A percentile compares a stretch with the other conserved stretches of the same genome.
phyloP scores from a whole-genome alignment of 2,888 invertebrate genomes.

The Pandemis heparana region DNA sequence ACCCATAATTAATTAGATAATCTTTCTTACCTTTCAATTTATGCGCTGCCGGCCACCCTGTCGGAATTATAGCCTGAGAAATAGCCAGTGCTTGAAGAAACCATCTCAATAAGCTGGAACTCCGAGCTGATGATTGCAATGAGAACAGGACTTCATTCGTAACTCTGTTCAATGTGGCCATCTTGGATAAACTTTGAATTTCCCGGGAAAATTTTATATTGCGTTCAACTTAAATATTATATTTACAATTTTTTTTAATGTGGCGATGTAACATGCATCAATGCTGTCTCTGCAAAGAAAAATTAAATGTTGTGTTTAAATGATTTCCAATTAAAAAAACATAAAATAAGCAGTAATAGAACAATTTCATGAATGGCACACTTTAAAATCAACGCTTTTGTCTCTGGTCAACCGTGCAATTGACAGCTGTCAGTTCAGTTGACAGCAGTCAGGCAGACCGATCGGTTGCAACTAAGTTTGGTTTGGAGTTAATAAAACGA shows the following conservation, averaged over 20 bases:
- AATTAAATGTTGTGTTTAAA: neutral
- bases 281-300: neutral
- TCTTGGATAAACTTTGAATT: slow-evolving; percentile 37
- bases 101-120: slow-evolving; percentile 57
- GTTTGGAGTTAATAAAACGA: neutral
- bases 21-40: slow-evolving; percentile 58
- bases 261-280: neutral
- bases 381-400: neutral
- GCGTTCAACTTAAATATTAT: neutral
- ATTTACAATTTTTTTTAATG: neutral
- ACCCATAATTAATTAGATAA: neutral
- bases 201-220: slow-evolving; percentile 6
- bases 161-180: slow-evolving; percentile 55
- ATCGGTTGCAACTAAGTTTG: neutral
- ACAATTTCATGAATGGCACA: neutral
- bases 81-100: slow-evolving; percentile 62
- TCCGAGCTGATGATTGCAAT: slow-evolving; percentile 53
- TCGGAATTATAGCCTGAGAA: slow-evolving; percentile 61
- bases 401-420: neutral
- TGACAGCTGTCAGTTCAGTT: neutral
- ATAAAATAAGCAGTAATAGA: neutral
- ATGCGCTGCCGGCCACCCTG: slow-evolving; percentile 67
- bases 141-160: slow-evolving; percentile 59
- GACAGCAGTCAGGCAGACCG: neutral
- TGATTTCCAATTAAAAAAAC: neutral